Percentiles rank a stretch among this genome's conserved stretches.
phyloP scores from a whole-genome alignment of 64 coral and sea anemone genomes.

The Montipora capricornis region DNA sequence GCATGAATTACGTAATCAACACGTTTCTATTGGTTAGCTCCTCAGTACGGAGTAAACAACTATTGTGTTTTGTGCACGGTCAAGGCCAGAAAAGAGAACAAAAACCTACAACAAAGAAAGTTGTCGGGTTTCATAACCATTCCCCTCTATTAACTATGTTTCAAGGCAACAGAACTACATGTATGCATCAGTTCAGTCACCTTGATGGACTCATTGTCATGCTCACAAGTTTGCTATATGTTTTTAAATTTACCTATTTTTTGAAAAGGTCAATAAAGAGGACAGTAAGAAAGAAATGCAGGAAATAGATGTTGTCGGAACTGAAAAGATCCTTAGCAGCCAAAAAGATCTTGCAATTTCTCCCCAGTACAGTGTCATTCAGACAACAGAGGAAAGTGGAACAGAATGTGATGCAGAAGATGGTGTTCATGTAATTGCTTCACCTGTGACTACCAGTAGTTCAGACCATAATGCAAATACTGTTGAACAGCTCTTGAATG shows the following conservation, averaged over 20 bases:
- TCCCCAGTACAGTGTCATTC: not conserved
- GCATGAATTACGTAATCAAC: too few species aligned
- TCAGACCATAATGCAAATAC: not conserved
- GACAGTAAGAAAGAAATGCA: not conserved
- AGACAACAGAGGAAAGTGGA: not conserved
- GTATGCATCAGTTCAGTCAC: too few species aligned
- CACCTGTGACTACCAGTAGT: not conserved
- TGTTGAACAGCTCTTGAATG: not conserved
- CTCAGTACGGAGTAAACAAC: too few species aligned
- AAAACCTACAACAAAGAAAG: too few species aligned
- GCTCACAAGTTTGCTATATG: not conserved
- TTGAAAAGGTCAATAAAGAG: not conserved
- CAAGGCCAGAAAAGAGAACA: too few species aligned
- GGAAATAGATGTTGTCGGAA: slow-evolving; percentile 17
- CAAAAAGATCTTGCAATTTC: not conserved
- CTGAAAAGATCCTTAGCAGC: not conserved
- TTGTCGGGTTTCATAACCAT: too few species aligned
- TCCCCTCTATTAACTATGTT: too few species aligned
- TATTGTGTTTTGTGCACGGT: too few species aligned
- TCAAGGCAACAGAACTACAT: too few species aligned
- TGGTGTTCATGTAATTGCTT: not conserved
- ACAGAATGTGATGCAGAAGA: not conserved
- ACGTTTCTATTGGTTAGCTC: too few species aligned
- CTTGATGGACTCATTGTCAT: too few species aligned
- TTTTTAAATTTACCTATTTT: not conserved